Evolutionary conservation across 35 echinoderm and acorn worm species (phyloP), one percentile per base, ranked within the genome.

Genomic region (Lytechinus variegatus): DNA sequence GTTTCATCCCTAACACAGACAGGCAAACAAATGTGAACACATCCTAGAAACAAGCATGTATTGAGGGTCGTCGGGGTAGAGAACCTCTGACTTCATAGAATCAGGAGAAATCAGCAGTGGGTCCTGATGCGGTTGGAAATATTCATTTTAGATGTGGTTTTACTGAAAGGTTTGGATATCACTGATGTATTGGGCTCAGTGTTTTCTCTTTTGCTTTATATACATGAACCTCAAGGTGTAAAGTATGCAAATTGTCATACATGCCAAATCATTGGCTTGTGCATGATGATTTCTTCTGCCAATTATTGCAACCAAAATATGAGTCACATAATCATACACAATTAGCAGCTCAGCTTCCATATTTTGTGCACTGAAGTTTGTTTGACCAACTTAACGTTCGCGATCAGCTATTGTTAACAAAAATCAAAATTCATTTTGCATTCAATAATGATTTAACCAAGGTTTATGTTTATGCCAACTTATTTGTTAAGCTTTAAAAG

Each of bases 21-120:
- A 44, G 33, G 33, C 33, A 44, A 44, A 44, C 33, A 44, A 44
- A 79, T n/a, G 66, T 79, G 66, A 79, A 79, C 19, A n/a, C 66
- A 79, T n/a, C 66, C 66, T 4, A 24, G 19, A 79, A 79, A 79
- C n/a, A 24, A 79, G 66, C 8, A 79, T 24, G 66, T 19, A 71
- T 71, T 24, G 16, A 79, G 66, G 66, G 66, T 79, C 66, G n/a
- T 79, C 19, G 66, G 56, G 66, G 66, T 79, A 24, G 19, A 8
- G 66, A 79, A 79, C 66, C 14, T 79, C 66, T 79, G 66, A 79
- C 66, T 79, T 79, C 66, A 79, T 79, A n/a, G 66, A 79, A 79
- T 79, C 8, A 24, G 12, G 19, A 79, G 66, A 79, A 79, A 79
- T 79, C 66, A 79, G 66, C 66, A 79, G 66, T 79, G 14, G 66